Evolutionary conservation across 1,140 invertebrate genomes (phyloP).

Genomic region (Sitophilus oryzae): DNA sequence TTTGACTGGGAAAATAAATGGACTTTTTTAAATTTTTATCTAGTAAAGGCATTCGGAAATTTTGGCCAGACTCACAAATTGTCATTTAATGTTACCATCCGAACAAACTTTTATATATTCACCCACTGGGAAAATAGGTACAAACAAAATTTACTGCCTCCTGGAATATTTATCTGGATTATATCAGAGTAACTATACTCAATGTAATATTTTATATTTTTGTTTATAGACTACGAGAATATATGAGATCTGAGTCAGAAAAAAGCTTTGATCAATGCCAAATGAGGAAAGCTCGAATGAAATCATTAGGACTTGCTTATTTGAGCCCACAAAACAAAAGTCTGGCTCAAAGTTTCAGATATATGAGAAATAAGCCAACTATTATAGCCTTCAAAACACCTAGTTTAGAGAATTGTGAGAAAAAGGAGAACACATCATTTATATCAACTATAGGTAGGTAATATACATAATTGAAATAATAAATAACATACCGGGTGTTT

Average conservation of each 20-base stretch:
- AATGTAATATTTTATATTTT: not conserved
- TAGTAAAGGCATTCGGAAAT: no score
- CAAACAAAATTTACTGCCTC: no score
- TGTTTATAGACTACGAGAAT: slow-evolving; percentile 57
- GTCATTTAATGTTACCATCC: no score
- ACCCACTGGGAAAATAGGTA: no score
- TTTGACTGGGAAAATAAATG: no score
- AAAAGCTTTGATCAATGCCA: slow-evolving; percentile 65
- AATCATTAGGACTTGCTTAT: slow-evolving; percentile 62
- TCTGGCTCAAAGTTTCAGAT: slow-evolving; percentile 73
- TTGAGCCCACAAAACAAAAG: slow-evolving; percentile 69
- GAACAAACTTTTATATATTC: no score
- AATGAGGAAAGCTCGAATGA: slow-evolving; percentile 55
- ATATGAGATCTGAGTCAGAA: slow-evolving; percentile 72
- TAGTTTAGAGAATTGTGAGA: slow-evolving; percentile 62
- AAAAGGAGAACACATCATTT: slow-evolving; percentile 49
- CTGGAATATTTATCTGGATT: no score
- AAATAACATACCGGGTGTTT: no score
- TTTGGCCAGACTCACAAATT: no score
- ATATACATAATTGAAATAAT: no score
- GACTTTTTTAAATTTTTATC: no score
- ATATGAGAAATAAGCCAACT: slow-evolving; percentile 80
- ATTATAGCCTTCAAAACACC: slow-evolving; percentile 80
- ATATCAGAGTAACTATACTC: not conserved
- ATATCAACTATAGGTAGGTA: slow-evolving; percentile 49